A percentile compares a stretch with the other conserved stretches of the same genome.
These are phyloP conservation scores for Threskiornis aethiopicus DNA, from an alignment of 2,797 vertebrate genomes.

Conservation along the genomic window DNA sequence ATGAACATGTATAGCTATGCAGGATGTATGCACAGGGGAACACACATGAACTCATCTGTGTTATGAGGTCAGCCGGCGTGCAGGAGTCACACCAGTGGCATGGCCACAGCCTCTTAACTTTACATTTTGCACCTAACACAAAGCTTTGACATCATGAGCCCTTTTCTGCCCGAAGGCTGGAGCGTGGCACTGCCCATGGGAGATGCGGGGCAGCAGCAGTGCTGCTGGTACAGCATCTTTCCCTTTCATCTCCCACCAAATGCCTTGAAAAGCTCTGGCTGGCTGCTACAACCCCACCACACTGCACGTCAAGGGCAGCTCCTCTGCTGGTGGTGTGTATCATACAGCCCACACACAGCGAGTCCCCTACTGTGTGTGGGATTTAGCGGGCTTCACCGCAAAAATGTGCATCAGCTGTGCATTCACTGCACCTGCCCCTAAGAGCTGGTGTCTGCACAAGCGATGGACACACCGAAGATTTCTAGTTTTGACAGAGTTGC, in stretches of 20 bases:
- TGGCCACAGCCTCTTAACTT: not conserved
- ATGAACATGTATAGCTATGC: fast-evolving
- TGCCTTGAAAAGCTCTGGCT: not conserved
- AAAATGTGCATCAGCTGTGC: not conserved
- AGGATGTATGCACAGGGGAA: fast-evolving
- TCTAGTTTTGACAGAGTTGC: not conserved
- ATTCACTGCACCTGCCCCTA: not conserved
- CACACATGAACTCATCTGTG: not conserved
- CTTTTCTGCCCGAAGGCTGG: not conserved
- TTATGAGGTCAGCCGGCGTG: fast-evolving
- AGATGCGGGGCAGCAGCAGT: not conserved
- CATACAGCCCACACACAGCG: fast-evolving
- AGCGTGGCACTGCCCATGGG: fast-evolving
- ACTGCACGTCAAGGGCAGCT: not conserved
- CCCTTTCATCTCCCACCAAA: not conserved
- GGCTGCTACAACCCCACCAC: not conserved
- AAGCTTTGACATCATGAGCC: not conserved
- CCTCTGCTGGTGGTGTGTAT: fast-evolving
- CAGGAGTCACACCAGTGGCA: not conserved
- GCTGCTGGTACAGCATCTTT: not conserved
- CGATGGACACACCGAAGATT: fast-evolving
- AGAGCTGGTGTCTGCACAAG: not conserved
- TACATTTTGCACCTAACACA: not conserved
- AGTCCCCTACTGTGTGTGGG: not conserved
- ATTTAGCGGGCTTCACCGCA: not conserved